These are phyloP conservation scores for Caenorhabditis becei DNA, from an alignment of 2,888 invertebrate genomes.

Conservation along the genomic window DNA sequence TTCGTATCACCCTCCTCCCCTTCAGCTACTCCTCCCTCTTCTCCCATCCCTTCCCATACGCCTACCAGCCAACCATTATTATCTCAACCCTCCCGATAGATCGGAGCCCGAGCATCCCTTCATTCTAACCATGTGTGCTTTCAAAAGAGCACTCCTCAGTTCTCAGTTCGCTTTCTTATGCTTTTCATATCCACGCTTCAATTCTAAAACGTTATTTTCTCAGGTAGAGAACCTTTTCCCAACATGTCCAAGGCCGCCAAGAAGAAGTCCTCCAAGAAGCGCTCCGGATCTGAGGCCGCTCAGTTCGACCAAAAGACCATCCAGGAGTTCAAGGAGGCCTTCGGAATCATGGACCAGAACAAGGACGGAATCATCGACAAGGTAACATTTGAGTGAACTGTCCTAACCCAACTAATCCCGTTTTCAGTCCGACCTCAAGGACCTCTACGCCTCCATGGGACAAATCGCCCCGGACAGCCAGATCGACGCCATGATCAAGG, in stretches of 20 bases:
- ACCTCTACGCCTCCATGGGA: constrained; percentile 84
- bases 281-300: constrained; percentile 84
- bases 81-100: constrained; percentile 45
- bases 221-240: constrained; percentile 52
- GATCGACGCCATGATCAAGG: constrained; percentile 81
- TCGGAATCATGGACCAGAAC: constrained; percentile 85
- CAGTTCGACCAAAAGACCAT: constrained; percentile 84
- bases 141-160: neutral
- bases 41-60: constrained; percentile 38
- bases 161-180: neutral
- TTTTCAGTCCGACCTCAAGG: constrained; percentile 83
- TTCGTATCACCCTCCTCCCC: constrained; percentile 30
- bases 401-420: neutral
- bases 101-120: constrained; percentile 34
- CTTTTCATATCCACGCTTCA: neutral
- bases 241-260: constrained; percentile 74
- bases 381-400: constrained; percentile 26
- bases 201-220: neutral
- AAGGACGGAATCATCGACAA: constrained; percentile 81
- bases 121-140: constrained; percentile 42
- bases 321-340: constrained; percentile 84
- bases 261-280: constrained; percentile 80
- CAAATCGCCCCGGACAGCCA: constrained; percentile 79
- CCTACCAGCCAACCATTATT: constrained; percentile 63
- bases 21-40: constrained; percentile 49